Conservation (phyloP, 2,797 vertebrate species). For the Agapornis canus region DNA sequence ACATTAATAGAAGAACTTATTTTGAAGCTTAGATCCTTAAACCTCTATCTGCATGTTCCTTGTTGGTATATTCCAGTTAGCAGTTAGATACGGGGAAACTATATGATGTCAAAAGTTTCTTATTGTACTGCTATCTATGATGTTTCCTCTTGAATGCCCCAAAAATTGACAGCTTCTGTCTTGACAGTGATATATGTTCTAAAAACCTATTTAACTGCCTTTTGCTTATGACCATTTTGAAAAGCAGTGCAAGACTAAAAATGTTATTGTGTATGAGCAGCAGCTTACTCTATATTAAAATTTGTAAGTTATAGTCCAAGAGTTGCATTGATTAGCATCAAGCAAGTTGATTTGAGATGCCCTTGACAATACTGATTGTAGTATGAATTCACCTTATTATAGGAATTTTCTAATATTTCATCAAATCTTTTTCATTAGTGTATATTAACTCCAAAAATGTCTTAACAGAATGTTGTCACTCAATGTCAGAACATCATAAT, state of each 20-base stretch:
- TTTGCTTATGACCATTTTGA: neutral
- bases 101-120: neutral
- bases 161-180: neutral
- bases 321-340: neutral
- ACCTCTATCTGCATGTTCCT: neutral
- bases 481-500: neutral
- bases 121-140: neutral
- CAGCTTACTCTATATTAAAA: neutral
- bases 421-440: neutral
- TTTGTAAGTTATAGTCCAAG: neutral
- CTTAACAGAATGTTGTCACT: neutral
- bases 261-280: neutral
- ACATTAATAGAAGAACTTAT: neutral
- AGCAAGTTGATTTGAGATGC: neutral
- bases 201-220: neutral
- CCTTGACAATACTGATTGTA: neutral
- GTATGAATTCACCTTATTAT: neutral
- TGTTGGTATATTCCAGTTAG: neutral
- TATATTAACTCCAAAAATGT: neutral
- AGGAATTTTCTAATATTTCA: neutral
- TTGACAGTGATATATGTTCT: neutral
- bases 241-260: neutral
- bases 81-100: neutral
- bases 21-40: conserved; percentile 8
- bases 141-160: neutral